Base-by-base conservation (phyloP, 1,140 invertebrate genomes). In the Drosophila cardini region DNA sequence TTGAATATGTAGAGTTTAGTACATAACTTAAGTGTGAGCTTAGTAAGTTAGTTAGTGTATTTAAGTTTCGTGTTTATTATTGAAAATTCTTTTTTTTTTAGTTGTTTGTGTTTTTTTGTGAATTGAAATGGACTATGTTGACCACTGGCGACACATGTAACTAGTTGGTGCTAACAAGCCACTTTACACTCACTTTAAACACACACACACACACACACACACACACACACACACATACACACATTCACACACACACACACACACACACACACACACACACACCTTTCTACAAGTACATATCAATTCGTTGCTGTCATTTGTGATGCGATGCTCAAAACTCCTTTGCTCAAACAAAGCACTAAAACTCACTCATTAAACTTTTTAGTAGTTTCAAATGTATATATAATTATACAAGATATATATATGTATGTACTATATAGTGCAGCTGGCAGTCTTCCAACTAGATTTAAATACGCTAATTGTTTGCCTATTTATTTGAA, bases 401-500 rank as follows among this genome's bases (percentile, higher is more conserved):
- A 30, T 52, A n/a, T 30, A 62, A 36, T 38, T 53, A 13, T 45
- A 18, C 34, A 36, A 21, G 6, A 38, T 18, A 18, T 36, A 4
- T 36, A 30, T 30, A 52, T 63, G n/a, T 55, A 32, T 3, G 21
- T 2, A 21, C n/a, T 26, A 26, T 5, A 26, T 26, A n/a, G 21
- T 13, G 53, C 50, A 55, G 48, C 48, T 70, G 45, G 34, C 43
- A 64, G 8, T n/a, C n/a, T 55, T 26, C 52, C 62, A 72, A 30
- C 46, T 45, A 53, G 48, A 53, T 68, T 72, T 60, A 72, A 68
- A 53, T 70, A 48, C 72, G 72, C 71, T 87, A 87, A 86, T 86
- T 86, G 79, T 87, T 87, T 68, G 68, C 72, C 76, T 87, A 82
- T 83, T 83, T 84, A 76, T 87, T 78, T 80, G 69, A 60, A 82